Evolutionary conservation across 2,888 invertebrate species (phyloP).

Genomic region (Drosophila mimetica): DNA sequence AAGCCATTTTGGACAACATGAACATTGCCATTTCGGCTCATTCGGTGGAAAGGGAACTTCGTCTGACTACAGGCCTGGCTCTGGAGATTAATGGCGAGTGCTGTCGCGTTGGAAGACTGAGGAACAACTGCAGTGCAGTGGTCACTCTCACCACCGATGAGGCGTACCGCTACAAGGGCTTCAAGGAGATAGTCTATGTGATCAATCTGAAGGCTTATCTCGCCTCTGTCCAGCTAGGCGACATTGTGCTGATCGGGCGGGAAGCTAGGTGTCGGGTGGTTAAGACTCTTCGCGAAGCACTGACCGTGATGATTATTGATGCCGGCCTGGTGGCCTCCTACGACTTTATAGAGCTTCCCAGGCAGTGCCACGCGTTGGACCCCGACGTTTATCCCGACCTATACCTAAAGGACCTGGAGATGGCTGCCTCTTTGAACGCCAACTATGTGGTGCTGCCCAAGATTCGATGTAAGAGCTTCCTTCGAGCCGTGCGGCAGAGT

Average conservation of each 20-base stretch:
- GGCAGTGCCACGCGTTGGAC: constrained; percentile 66
- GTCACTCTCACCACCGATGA: constrained; percentile 79
- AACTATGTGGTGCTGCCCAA: constrained; percentile 78
- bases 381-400: constrained; percentile 52
- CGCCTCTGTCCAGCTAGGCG: constrained; percentile 65
- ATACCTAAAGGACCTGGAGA: constrained; percentile 70
- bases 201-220: constrained; percentile 81
- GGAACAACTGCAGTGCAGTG: constrained; percentile 78
- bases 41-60: constrained; percentile 53
- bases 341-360: constrained; percentile 80
- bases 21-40: constrained; percentile 66
- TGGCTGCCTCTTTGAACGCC: constrained; percentile 63
- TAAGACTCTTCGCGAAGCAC: constrained; percentile 73
- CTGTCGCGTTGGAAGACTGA: constrained; percentile 81
- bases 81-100: constrained; percentile 81
- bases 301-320: constrained; percentile 74
- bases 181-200: constrained; percentile 79
- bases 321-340: constrained; percentile 78
- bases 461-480: constrained; percentile 70
- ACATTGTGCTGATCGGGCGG: constrained; percentile 67
- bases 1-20: constrained; percentile 66
- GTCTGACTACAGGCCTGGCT: constrained; percentile 75
- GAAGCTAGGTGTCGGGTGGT: constrained; percentile 73
- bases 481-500: constrained; percentile 62
- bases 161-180: constrained; percentile 75